phyloP scores from a whole-genome alignment of 2,888 invertebrate genomes.

The Sepiola atlantica region DNA sequence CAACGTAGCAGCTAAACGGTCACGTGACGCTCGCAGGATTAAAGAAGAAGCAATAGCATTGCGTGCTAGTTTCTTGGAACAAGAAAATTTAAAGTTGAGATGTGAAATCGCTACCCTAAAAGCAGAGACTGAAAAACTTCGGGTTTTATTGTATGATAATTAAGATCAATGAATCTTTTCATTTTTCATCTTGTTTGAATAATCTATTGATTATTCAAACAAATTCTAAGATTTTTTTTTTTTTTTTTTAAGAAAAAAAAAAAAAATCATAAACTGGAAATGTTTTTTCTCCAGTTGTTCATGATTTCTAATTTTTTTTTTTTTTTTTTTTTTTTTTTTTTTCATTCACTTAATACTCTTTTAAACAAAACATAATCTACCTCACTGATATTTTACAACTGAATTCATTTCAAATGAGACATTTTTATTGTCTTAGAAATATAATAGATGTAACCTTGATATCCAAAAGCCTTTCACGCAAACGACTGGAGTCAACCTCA shows the following conservation, averaged over 20 bases:
- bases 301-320: not conserved
- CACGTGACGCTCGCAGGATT: conserved; percentile 89
- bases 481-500: not conserved
- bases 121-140: conserved; percentile 80
- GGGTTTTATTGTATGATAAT: conserved; percentile 76
- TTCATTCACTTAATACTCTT: not conserved
- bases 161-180: conserved; percentile 49
- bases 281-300: not conserved
- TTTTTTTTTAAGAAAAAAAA: too few relatives aligned
- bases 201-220: too few relatives aligned
- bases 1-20: conserved; percentile 95
- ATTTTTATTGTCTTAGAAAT: not conserved
- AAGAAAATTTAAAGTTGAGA: conserved; percentile 87
- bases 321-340: not conserved
- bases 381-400: not conserved
- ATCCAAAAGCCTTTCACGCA: not conserved
- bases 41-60: conserved; percentile 95
- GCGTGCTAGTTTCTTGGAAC: conserved; percentile 88
- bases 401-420: not conserved
- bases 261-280: not conserved
- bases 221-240: too few relatives aligned
- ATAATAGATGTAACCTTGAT: not conserved
- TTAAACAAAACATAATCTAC: not conserved
- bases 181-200: not conserved
- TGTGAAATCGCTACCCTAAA: conserved; percentile 82